Conservation (phyloP, 2,797 vertebrate species). For the Distichodus sexfasciatus region DNA sequence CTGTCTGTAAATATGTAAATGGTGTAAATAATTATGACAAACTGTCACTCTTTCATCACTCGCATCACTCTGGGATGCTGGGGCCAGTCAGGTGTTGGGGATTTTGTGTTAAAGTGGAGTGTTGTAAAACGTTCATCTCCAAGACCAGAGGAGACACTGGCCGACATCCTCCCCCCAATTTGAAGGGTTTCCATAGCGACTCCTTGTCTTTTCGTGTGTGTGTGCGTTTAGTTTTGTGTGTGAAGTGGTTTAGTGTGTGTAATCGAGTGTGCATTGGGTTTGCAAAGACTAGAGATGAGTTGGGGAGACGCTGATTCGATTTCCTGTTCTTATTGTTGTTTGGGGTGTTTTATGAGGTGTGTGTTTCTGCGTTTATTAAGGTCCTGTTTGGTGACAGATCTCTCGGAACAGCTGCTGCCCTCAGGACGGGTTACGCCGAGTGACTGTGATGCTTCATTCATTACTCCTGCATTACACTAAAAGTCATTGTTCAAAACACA, state of each 20-base stretch:
- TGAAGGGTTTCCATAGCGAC: constrained; percentile 57
- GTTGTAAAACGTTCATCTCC: no score
- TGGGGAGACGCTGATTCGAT: constrained; percentile 56
- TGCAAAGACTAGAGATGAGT: constrained; percentile 42
- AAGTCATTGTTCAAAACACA: background rate
- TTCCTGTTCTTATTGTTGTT: constrained; percentile 51
- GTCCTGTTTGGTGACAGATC: constrained; percentile 25
- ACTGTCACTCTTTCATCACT: no score
- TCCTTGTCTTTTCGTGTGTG: constrained; percentile 28
- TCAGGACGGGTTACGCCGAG: constrained; percentile 33
- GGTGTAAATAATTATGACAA: no score
- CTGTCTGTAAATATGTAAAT: no score
- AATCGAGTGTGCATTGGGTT: constrained; percentile 35
- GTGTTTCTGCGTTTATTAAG: background rate
- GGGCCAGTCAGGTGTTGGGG: background rate
- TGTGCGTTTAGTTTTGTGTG: constrained; percentile 26
- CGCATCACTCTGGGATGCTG: no score
- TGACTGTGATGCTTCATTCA: constrained; percentile 5
- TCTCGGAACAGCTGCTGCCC: constrained; percentile 53
- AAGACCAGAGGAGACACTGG: constrained; percentile 23
- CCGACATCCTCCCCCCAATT: constrained; percentile 46
- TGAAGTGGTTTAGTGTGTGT: constrained; percentile 25
- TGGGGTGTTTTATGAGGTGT: constrained; percentile 15
- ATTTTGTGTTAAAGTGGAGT: constrained; percentile 12
- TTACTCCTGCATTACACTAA: constrained; percentile 4